Evolutionary conservation across 1,140 invertebrate species (phyloP).

Genomic region (Drosophila ambigua): DNA sequence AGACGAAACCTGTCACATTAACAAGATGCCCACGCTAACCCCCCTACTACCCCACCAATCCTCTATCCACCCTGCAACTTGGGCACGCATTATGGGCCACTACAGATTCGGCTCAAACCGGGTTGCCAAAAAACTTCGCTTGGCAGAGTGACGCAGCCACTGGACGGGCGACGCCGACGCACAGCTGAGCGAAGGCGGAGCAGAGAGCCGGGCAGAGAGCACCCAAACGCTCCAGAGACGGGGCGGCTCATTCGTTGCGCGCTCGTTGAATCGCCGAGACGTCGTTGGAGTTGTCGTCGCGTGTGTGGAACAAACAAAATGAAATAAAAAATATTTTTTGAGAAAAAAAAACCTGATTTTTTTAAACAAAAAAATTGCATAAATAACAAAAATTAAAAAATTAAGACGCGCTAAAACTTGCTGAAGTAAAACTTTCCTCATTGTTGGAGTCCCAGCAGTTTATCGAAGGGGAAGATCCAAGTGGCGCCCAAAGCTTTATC

Average conservation of each 20-base stretch:
- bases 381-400: constrained; percentile 22
- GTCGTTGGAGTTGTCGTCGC: constrained; percentile 55
- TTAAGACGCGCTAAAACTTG: background rate
- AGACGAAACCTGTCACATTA: constrained; percentile 38
- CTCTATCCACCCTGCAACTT: background rate
- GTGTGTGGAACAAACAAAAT: constrained; percentile 41
- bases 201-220: constrained; percentile 4
- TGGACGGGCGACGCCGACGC: constrained; percentile 1
- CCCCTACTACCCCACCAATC: constrained; percentile 9
- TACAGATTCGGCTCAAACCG: constrained; percentile 46
- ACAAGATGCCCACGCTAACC: constrained; percentile 20
- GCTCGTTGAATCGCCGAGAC: constrained; percentile 70
- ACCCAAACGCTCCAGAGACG: constrained; percentile 21
- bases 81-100: constrained; percentile 1
- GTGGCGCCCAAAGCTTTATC: constrained; percentile 23
- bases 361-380: constrained; percentile 25
- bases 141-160: constrained; percentile 9
- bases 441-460: constrained; percentile 3
- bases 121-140: constrained; percentile 39
- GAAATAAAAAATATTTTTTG: constrained; percentile 9
- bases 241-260: constrained; percentile 64
- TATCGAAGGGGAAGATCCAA: background rate
- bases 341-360: constrained; percentile 47
- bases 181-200: constrained; percentile 33
- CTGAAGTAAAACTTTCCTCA: constrained; percentile 1